Evolutionary conservation across 1,140 invertebrate genomes (phyloP), one percentile per base, ranked within the genome.

Genomic region (Globodera rostochiensis): DNA sequence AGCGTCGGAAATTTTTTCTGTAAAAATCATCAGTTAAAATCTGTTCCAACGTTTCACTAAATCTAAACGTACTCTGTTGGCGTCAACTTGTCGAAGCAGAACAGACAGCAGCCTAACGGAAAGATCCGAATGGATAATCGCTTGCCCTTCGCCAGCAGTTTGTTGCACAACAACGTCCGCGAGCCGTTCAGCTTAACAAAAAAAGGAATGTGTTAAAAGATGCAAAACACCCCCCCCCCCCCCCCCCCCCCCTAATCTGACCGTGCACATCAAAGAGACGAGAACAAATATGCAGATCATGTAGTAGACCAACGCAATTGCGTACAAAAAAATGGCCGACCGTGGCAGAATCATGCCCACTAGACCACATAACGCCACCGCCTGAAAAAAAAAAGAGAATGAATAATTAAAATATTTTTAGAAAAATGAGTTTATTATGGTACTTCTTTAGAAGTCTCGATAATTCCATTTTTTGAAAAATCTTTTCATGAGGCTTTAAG

Each of bases 261-360:
- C 76, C 21, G 85, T 89, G 50, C 82, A 83, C 77, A 89, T 83
- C 11, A 88, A 74, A 3, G 85, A 84, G 7, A 88, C 86, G 25
- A 82, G 53, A 4, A 81, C 80, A 53, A 82, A 81, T 8, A 85
- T 79, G 73, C 84, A 81, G 46, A 87, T 80, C 86, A 87, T 87
- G 67, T 82, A 84, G 49, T 83, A 88, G 79, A 89, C 87, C 15
- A 88, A 57, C 4, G 88, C 87, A 74, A 89, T 78, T 3, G 87
- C 87, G 80, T 88, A 89, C 8, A 88, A 73, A 57, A 88, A 88
- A 3, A 84, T 74, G 46, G 84, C 87, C n/a, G 86, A 81, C 50
- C 87, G 66, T 50, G 88, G 87, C 3, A 88, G 74, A 45, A 88
- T 81, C 88, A 88, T 86, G 77, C 87, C 88, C 15, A 88, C 75